Conservation (phyloP, 35 echinoderm and acorn worm species). For the Lytechinus variegatus region DNA sequence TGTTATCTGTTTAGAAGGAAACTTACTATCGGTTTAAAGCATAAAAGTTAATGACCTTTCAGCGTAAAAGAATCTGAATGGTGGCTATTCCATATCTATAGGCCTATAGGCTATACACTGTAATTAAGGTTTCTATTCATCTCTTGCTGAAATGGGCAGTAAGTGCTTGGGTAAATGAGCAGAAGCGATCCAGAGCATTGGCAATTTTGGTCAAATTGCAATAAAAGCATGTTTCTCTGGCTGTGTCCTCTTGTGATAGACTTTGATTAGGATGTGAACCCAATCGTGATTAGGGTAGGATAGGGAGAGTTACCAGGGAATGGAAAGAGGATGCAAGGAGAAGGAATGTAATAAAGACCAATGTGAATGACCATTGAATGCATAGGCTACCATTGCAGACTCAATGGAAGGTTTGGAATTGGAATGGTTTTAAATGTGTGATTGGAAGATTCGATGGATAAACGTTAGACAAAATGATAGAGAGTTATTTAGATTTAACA, state of each 20-base stretch:
- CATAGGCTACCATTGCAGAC: background rate
- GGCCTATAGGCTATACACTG: background rate
- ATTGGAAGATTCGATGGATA: too few species aligned
- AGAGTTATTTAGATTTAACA: too few species aligned
- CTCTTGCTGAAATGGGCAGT: background rate
- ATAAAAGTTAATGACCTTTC: background rate
- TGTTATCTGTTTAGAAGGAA: background rate
- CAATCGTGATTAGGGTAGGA: background rate
- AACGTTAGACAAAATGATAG: too few species aligned
- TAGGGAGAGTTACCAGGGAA: background rate
- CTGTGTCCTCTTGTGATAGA: background rate
- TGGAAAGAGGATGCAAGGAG: background rate
- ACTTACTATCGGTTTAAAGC: background rate
- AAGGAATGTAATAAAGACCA: background rate
- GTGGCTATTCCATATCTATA: background rate
- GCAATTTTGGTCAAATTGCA: conserved; percentile 4
- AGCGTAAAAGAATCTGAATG: background rate
- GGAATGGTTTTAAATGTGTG: too few species aligned
- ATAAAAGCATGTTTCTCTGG: conserved; percentile 4
- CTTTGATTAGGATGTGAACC: conserved; percentile 3
- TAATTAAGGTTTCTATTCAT: background rate
- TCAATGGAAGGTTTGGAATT: background rate
- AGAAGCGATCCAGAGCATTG: background rate
- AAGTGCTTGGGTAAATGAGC: background rate
- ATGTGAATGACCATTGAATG: conserved; percentile 2